phyloP scores from a whole-genome alignment of 2,797 vertebrate species.

The Chelonia mydas region DNA sequence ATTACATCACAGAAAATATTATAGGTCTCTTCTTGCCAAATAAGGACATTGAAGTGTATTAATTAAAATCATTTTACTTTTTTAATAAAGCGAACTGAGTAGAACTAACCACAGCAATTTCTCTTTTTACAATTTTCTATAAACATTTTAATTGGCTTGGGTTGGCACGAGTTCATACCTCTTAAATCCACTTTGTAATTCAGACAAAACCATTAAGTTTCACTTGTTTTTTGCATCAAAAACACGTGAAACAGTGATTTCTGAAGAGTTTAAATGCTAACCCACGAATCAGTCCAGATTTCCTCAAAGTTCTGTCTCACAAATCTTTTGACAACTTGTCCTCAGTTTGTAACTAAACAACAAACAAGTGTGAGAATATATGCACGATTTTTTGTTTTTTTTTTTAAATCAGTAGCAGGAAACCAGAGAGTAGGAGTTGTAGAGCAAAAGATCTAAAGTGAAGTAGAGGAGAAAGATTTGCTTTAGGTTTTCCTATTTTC shows the following conservation, averaged over 20 bases:
- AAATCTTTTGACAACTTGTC: neutral
- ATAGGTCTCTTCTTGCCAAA: neutral
- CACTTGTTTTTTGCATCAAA: neutral
- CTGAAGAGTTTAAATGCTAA: neutral
- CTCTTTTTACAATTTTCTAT: neutral
- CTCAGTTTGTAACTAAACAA: neutral
- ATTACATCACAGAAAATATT: neutral
- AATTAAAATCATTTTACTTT: neutral
- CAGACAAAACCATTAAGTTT: neutral
- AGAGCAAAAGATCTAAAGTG: neutral
- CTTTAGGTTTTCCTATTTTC: neutral
- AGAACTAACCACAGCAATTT: constrained; percentile 20
- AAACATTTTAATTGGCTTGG: neutral
- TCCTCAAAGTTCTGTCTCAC: neutral
- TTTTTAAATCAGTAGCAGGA: neutral
- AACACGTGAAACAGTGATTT: neutral
- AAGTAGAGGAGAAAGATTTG: neutral
- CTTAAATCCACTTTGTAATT: neutral
- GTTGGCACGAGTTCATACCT: neutral
- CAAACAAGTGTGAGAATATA: neutral
- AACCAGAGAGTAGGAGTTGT: neutral
- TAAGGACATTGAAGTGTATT: constrained; percentile 11
- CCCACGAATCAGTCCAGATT: neutral
- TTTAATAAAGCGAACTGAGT: constrained; percentile 1
- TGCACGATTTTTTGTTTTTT: neutral